These are phyloP conservation scores for Larimichthys crocea DNA, from an alignment of 2,113 vertebrate genomes.

Conservation along the genomic window DNA sequence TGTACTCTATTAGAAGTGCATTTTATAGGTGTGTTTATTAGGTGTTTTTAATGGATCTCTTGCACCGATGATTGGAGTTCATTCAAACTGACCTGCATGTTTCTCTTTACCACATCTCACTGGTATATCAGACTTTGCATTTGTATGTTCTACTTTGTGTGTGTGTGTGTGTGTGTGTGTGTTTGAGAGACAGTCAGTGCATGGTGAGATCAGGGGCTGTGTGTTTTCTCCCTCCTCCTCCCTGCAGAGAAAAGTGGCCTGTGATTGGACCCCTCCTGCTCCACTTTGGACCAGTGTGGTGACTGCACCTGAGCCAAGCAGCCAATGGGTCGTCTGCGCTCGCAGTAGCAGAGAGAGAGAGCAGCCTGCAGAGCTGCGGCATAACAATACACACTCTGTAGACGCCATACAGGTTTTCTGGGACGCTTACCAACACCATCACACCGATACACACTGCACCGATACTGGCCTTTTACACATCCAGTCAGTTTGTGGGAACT, in stretches of 20 bases:
- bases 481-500: background rate
- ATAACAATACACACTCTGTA: conserved; percentile 40
- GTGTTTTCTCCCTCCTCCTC: conserved; percentile 4
- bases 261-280: conserved; percentile 60
- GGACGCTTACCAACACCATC: conserved; percentile 11
- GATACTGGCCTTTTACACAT: conserved; percentile 29
- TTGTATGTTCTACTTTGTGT: background rate
- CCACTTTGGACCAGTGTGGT: conserved; percentile 39
- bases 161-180: background rate
- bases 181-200: background rate
- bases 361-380: conserved; percentile 31
- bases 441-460: conserved; percentile 6
- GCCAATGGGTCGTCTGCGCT: conserved; percentile 52
- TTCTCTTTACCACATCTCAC: conserved; percentile 1
- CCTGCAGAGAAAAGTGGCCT: conserved; percentile 13
- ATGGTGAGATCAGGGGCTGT: conserved; percentile 10
- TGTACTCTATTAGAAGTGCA: conserved; percentile 14
- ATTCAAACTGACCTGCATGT: background rate
- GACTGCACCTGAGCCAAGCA: conserved; percentile 64
- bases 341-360: background rate
- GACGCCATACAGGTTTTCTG: conserved; percentile 29
- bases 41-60: conserved; percentile 37
- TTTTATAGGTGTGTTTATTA: conserved; percentile 52
- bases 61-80: conserved; percentile 6
- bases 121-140: conserved; percentile 4